Evolutionary conservation across 2,888 invertebrate species (phyloP), one percentile per base, ranked within the genome.

Genomic region (Tinea semifulvella): DNA sequence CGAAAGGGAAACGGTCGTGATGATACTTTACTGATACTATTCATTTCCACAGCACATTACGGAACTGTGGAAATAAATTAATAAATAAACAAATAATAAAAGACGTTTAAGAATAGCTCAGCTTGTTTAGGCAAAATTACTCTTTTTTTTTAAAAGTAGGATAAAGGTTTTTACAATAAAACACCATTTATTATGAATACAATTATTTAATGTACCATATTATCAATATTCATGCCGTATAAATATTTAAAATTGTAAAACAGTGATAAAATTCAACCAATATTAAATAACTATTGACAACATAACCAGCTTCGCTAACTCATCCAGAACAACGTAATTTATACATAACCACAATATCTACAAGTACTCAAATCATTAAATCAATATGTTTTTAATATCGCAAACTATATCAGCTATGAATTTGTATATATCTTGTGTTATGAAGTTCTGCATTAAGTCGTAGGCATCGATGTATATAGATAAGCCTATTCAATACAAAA

Each of bases 241-340:
- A 82, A 80, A 82, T 82, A 81, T 82, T 82, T 81, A 68, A 79
- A 81, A 82, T 75, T 77, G 71, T 79, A 81, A 82, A 81, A 82
- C 82, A 82, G 80, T 81, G 75, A 82, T 82, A 82, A 79, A 82
- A 83, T 82, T 76, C 75, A 77, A 75, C 63, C 65, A 79, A 77
- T 73, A 71, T 71, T 79, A 19, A 45, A 71, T 60, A 73, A 76
- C 11, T 42, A 27, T 25, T 11, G n/a, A 42, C 16, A 42, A 44
- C 19, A 22, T 44, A 44, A 28, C 2, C 31, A 43, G 13, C 28
- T 35, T 27, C 11, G 43, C 43, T 28, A 28, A 27, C 13, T n/a
- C 13, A 28, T 18, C 16, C 16, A 26, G 42, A 26, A 4, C 8
- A 26, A 42, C n/a, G 26, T 26, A 42, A 42, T 16, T 42, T 42